Percentiles rank a stretch among this genome's conserved stretches.
These are phyloP conservation scores for Synaphobranchus kaupii DNA, from an alignment of 2,797 vertebrate genomes.

Conservation along the genomic window DNA sequence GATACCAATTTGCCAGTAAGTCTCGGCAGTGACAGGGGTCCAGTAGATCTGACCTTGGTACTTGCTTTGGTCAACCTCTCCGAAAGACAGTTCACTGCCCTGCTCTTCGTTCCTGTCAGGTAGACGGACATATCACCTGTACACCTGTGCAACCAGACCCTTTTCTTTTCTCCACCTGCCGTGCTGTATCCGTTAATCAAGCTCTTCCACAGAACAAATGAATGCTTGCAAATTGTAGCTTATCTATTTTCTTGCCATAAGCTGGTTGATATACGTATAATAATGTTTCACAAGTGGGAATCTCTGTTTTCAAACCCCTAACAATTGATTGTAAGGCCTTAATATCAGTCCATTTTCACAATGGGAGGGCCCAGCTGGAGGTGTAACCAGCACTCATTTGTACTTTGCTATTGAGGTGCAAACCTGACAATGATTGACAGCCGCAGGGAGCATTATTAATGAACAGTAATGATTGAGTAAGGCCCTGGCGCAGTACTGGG, in stretches of 20 bases:
- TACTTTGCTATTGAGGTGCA: constrained; percentile 4
- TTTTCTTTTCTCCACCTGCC: neutral
- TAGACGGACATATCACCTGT: neutral
- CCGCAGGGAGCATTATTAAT: neutral
- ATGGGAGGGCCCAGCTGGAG: neutral
- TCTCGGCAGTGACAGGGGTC: constrained; percentile 70
- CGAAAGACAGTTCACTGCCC: constrained; percentile 74
- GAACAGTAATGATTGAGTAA: neutral
- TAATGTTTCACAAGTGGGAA: neutral
- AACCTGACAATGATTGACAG: neutral
- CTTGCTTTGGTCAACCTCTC: constrained; percentile 61
- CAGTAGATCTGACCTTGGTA: constrained; percentile 72
- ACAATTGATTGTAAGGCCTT: neutral
- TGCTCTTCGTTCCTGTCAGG: constrained; percentile 55
- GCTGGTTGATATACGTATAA: neutral
- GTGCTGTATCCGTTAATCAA: neutral
- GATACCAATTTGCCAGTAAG: constrained; percentile 77
- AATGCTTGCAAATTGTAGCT: neutral
- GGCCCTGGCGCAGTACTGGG: neutral
- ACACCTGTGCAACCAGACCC: no score
- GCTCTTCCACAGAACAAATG: constrained; percentile 8
- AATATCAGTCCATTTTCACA: neutral
- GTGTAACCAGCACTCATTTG: neutral
- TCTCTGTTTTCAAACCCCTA: neutral
- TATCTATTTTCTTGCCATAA: neutral